Evolutionary conservation across 2,888 invertebrate species (phyloP), one percentile per base, ranked within the genome.

Genomic region (Linhomoeus sp.): DNA sequence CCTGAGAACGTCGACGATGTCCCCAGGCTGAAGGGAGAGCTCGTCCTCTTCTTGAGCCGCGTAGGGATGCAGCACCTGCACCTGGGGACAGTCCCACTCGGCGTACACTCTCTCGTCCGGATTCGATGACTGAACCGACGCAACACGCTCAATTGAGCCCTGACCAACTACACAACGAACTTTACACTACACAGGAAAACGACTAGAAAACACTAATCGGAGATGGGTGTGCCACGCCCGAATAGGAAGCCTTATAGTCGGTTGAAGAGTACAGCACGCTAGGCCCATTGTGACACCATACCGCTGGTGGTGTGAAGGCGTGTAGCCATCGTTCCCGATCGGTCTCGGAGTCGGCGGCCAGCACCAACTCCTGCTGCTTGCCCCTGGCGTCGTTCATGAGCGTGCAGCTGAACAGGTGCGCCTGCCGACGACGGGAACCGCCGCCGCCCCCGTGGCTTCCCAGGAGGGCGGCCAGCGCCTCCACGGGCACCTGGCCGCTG

Each of bases 41-140:
- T 90, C 88, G 71, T 94, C 92, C 24, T 86, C 84, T 70, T 92
- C 86, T 55, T 75, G 74, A 45, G 84, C 77, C 46, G 72, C 67
- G 66, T 88, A 92, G 38, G 76, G 73, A 71, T 83, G 83, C 29
- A 82, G 75, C 52, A 81, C 82, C 57, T 80, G 78, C 23, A 87
- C 87, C 72, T 90, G 88, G 33, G 92, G 92, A 64, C 90, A 92
- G 70, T 92, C 72, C 90, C 90, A 92, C 61, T 80, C 80, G 61
- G 87, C 88, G 71, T 92, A 92, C 54, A 92, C 75, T 44, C 80
- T 81, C 71, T 92, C 88, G 49, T 59, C 60, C 20, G 60, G 56
- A 52, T 60, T 58, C 39, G 57, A 50, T 45, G 57, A 55, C 55
- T 55, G 52, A 39, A 54, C 29, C 81, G 73, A 56, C 80, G 79